Conservation (phyloP, 2,888 invertebrate genomes). For the Tethea ocularis region DNA sequence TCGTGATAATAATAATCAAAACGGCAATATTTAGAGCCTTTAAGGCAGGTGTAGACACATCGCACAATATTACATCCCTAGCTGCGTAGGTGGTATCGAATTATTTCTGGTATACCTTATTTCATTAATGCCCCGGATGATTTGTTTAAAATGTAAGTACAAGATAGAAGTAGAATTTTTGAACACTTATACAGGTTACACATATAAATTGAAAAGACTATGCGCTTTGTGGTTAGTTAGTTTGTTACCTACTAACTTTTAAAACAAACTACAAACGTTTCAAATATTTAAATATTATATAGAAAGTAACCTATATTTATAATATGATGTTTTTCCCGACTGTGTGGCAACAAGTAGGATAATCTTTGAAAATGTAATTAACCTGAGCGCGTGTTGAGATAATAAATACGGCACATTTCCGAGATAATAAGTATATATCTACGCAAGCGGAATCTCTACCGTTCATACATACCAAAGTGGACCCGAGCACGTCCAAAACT, state of each 20-base stretch:
- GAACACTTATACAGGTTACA: no score
- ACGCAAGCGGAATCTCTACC: neutral
- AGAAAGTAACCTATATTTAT: no score
- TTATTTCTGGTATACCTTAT: neutral
- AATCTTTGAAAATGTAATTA: conserved; percentile 1
- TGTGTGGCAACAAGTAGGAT: neutral
- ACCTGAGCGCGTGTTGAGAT: neutral
- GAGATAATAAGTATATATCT: neutral
- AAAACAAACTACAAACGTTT: no score
- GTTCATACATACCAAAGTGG: neutral
- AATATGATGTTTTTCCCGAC: neutral
- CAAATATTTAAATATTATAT: no score
- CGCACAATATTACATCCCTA: no score
- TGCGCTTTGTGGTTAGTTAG: no score
- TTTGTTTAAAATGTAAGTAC: neutral
- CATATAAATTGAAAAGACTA: no score
- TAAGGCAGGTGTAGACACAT: neutral
- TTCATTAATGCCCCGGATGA: neutral
- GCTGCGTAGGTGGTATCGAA: neutral
- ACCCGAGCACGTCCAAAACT: conserved; percentile 7
- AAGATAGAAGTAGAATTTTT: no score
- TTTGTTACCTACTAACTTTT: no score
- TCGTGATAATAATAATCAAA: neutral
- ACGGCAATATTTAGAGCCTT: neutral
- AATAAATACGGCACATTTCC: neutral